Base-by-base conservation (phyloP, 2,888 invertebrate species). In the Drosophila subquinaria region DNA sequence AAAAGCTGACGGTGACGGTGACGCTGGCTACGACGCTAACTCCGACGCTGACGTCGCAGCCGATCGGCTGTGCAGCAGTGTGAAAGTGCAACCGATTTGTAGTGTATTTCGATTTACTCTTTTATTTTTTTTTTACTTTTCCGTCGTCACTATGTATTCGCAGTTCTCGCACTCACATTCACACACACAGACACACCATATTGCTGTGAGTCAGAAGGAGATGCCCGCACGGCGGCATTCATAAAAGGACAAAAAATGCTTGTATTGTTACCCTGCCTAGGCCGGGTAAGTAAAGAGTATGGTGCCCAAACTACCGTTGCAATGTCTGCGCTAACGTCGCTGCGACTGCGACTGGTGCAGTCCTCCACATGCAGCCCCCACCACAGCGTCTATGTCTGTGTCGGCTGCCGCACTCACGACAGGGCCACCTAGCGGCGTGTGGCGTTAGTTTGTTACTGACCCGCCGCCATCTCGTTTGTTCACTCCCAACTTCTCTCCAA, bases 391-490 rank as follows among this genome's bases (percentile, higher is more conserved):
- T 76, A 71, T 68, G 78, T 79, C 73, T 82, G 74, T 75, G 74
- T 78, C 78, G 73, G 68, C 77, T 73, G 80, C 88, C 82, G 88
- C 83, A 80, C 74, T 81, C 72, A 88, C 86, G 69, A 67, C 79
- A 82, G 81, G 80, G 90, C 90, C 90, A 90, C 90, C 91, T 90
- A 89, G 85, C 90, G 91, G 89, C 88, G 83, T 90, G 90, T 90
- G 90, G 90, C 89, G 88, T 83, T 90, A 84, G 83, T 91, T 90
- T 90, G 86, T 89, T 86, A 91, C 91, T 91, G 89, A 85, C 73
- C 81, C 81, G 82, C 73, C 76, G 79, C 74, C 79, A 76, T 72
- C 62, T 66, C 78, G 69, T 76, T 57, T 63, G 40, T 73, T 57
- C 72, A 73, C 78, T 79, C 79, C 79, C 79, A 66, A 78, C 69